These are phyloP conservation scores for Coleophora deauratella DNA, from an alignment of 2,888 invertebrate genomes.

Conservation along the genomic window DNA sequence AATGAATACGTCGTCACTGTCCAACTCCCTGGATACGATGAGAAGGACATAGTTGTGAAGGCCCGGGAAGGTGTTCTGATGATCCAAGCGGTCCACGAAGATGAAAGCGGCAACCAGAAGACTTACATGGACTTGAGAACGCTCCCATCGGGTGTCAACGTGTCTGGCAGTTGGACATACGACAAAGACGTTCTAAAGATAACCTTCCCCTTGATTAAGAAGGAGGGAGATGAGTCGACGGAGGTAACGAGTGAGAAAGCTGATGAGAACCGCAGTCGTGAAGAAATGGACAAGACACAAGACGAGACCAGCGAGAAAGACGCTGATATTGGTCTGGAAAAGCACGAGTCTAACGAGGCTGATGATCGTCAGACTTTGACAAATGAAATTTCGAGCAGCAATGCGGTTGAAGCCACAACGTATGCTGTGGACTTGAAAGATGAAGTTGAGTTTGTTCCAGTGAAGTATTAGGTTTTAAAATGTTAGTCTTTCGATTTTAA, in stretches of 20 bases:
- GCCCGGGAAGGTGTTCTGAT: constrained; percentile 46
- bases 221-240: constrained; percentile 13
- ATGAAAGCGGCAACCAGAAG: constrained; percentile 17
- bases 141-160: constrained; percentile 36
- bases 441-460: constrained; percentile 53
- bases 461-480: constrained; percentile 26
- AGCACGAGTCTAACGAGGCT: constrained; percentile 21
- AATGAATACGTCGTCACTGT: constrained; percentile 44
- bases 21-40: constrained; percentile 36
- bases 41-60: constrained; percentile 53
- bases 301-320: constrained; percentile 17
- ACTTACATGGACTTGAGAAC: constrained; percentile 40
- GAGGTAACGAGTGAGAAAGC: constrained; percentile 4
- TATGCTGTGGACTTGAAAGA: constrained; percentile 51
- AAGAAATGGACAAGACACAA: constrained; percentile 31
- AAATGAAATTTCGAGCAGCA: constrained; percentile 30
- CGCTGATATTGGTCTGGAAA: constrained; percentile 32
- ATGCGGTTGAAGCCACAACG: constrained; percentile 46
- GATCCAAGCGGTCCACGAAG: constrained; percentile 45
- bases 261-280: constrained; percentile 25
- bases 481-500: too few relatives aligned
- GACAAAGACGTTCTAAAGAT: constrained; percentile 35
- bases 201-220: constrained; percentile 36
- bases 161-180: constrained; percentile 46
- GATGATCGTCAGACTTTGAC: constrained; percentile 26